Evolutionary conservation across 2,113 vertebrate genomes (phyloP).

Genomic region (Ciconia boyciana): DNA sequence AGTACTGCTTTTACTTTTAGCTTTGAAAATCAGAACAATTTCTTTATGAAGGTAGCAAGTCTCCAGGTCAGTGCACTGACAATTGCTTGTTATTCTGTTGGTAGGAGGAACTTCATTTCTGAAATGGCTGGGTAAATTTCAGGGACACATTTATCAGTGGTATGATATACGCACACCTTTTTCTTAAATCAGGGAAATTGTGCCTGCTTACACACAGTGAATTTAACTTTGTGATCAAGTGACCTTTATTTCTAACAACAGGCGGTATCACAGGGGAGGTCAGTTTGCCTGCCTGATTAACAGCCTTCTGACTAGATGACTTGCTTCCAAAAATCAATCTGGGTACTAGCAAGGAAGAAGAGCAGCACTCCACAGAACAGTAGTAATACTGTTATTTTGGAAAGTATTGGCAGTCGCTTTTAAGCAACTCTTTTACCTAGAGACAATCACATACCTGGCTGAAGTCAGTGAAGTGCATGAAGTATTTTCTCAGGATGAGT

Average conservation of each 20-base stretch:
- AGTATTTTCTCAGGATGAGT: background rate
- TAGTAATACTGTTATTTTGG: background rate
- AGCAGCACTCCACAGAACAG: fast-evolving
- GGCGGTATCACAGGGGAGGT: background rate
- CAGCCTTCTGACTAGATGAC: background rate
- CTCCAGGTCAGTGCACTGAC: background rate
- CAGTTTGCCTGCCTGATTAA: background rate
- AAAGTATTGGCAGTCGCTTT: background rate
- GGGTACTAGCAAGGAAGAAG: background rate
- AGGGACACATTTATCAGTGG: background rate
- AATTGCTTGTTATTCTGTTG: background rate
- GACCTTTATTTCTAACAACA: background rate
- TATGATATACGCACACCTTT: background rate
- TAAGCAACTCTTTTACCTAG: background rate
- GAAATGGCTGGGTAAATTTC: background rate
- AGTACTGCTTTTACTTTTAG: background rate
- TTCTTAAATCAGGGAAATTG: background rate
- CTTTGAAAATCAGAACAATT: background rate
- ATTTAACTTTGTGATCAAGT: background rate
- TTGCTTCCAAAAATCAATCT: background rate
- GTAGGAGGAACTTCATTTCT: background rate
- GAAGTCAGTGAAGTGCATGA: background rate
- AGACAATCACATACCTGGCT: background rate
- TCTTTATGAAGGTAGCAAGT: background rate
- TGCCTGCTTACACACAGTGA: background rate